phyloP scores from a whole-genome alignment of 2,888 invertebrate genomes.

The Plusia festucae region DNA sequence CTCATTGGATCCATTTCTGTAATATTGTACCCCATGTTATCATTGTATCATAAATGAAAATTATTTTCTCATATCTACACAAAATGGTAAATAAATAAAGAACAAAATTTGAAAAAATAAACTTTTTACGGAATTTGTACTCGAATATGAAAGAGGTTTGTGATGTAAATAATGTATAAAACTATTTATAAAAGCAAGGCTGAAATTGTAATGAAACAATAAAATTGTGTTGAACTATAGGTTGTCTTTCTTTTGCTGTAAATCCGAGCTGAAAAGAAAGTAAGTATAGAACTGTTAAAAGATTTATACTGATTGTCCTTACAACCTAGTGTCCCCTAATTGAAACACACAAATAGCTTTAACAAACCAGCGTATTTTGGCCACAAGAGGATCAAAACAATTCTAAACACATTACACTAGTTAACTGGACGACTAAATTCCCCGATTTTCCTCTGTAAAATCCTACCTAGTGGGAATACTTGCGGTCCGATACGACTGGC shows the following conservation, averaged over 20 bases:
- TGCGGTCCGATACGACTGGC: conserved; percentile 56
- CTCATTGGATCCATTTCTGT: conserved; percentile 66
- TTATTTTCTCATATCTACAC: conserved; percentile 79
- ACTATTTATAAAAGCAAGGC: conserved; percentile 88
- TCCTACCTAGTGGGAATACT: conserved; percentile 62
- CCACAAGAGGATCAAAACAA: conserved; percentile 42
- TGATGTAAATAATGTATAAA: conserved; percentile 87
- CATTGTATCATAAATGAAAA: conserved; percentile 68
- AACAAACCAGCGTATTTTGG: conserved; percentile 17
- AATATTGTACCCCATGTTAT: conserved; percentile 70
- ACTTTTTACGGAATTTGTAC: conserved; percentile 87
- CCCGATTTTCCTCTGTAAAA: conserved; percentile 61
- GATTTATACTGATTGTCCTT: conserved; percentile 16
- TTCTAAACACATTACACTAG: conserved; percentile 55
- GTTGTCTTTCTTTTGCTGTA: conserved; percentile 48
- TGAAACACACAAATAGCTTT: conserved; percentile 34
- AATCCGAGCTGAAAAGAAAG: not conserved
- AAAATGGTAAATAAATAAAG: conserved; percentile 63
- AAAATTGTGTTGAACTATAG: conserved; percentile 86
- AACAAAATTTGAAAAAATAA: conserved; percentile 65
- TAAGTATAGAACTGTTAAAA: not conserved
- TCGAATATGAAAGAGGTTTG: conserved; percentile 75
- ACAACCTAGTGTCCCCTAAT: conserved; percentile 31
- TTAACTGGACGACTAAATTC: conserved; percentile 59
- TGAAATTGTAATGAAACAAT: conserved; percentile 88